phyloP scores from a whole-genome alignment of 1,140 invertebrate species.

The Drosophila yakuba region DNA sequence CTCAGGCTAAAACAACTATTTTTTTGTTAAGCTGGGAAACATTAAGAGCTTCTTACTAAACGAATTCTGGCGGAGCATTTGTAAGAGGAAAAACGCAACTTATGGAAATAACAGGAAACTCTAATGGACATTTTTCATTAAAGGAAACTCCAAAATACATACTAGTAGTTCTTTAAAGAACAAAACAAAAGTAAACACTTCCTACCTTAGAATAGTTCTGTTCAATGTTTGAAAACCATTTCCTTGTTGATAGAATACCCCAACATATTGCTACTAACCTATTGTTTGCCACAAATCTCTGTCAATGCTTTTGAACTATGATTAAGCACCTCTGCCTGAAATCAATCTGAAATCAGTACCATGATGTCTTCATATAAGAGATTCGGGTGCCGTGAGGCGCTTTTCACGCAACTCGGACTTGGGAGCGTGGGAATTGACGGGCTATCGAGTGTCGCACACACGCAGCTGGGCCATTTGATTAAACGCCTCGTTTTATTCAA shows the following conservation, averaged over 20 bases:
- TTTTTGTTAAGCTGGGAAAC: conserved; percentile 29
- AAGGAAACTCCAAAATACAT: neutral
- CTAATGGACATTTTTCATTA: neutral
- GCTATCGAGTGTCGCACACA: conserved; percentile 47
- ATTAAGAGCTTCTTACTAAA: conserved; percentile 53
- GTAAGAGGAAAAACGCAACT: neutral
- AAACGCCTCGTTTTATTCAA: conserved; percentile 81
- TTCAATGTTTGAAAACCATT: too few relatives aligned
- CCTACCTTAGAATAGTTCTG: too few relatives aligned
- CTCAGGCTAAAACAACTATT: conserved; percentile 32
- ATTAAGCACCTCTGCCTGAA: conserved; percentile 13
- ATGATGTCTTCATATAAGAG: conserved; percentile 62
- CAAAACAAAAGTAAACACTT: neutral
- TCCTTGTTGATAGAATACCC: too few relatives aligned
- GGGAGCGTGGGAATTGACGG: conserved; percentile 72
- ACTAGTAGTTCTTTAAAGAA: neutral
- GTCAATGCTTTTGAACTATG: neutral
- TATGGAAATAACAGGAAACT: conserved; percentile 3
- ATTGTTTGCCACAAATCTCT: neutral
- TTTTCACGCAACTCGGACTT: conserved; percentile 42
- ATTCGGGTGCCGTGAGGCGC: conserved; percentile 10
- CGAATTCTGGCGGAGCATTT: conserved; percentile 6
- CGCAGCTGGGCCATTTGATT: conserved; percentile 64
- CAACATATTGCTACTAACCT: neutral
- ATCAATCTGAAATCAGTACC: neutral